Conservation (phyloP, 64 coral and sea anemone species). For the Pocillopora verrucosa region DNA sequence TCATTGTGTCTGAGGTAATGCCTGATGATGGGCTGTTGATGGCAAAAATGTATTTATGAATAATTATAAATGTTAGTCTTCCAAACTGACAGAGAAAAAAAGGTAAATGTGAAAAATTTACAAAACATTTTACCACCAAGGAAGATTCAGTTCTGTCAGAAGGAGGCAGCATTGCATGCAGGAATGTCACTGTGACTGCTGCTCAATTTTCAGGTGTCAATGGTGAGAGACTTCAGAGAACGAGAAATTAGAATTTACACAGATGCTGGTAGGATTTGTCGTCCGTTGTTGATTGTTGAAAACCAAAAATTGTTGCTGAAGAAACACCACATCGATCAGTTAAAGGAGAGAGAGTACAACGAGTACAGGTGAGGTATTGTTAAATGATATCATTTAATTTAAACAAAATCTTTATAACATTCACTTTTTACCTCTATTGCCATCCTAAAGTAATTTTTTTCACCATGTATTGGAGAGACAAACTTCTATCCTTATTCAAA, state of each 20-base stretch:
- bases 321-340: constrained; percentile 96
- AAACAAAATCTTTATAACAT: too few species aligned
- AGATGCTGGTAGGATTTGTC: constrained; percentile 96
- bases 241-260: constrained; percentile 98
- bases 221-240: constrained; percentile 98
- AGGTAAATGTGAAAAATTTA: neutral
- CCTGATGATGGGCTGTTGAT: neutral
- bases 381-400: too few species aligned
- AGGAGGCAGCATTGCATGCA: too few species aligned
- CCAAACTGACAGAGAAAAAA: neutral
- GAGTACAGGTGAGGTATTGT: constrained; percentile 73
- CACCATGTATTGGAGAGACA: too few species aligned
- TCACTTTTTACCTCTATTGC: too few species aligned
- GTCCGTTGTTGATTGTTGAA: constrained; percentile 95
- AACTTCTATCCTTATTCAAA: too few species aligned
- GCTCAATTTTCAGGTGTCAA: constrained; percentile 60
- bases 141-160: too few species aligned
- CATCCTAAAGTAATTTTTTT: too few species aligned
- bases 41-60: neutral
- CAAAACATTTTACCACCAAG: too few species aligned
- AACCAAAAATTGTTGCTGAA: constrained; percentile 97
- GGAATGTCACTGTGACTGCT: too few species aligned
- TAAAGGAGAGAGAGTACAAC: constrained; percentile 99
- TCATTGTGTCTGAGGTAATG: constrained; percentile 96
- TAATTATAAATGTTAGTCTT: neutral